Percentiles rank a stretch among this genome's conserved stretches.
phyloP scores from a whole-genome alignment of 2,113 vertebrate genomes.

The Phylloscopus trochiloides region DNA sequence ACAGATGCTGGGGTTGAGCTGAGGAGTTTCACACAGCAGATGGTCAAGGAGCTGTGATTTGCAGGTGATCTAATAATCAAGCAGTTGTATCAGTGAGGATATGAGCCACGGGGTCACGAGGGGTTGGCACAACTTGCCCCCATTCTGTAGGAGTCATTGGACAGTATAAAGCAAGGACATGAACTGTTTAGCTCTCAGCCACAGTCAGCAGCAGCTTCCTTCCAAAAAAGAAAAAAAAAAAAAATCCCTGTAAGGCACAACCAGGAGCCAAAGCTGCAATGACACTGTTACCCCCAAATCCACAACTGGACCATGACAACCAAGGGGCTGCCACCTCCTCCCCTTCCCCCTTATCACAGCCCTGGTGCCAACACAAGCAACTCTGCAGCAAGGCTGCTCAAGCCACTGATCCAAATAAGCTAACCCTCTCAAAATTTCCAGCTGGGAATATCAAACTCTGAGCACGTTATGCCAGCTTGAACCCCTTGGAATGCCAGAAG shows the following conservation, averaged over 20 bases:
- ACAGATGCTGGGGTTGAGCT: conserved; percentile 5
- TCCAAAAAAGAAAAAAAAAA: not conserved
- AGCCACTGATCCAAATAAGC: not conserved
- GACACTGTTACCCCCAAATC: fast-evolving
- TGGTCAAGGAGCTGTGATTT: conserved; percentile 46
- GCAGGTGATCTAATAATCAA: conserved; percentile 56
- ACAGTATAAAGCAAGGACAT: not conserved
- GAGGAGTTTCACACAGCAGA: conserved; percentile 15
- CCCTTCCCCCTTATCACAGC: not conserved
- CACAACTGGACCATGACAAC: fast-evolving
- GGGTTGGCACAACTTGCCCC: not conserved
- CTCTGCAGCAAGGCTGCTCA: not conserved
- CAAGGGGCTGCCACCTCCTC: not conserved
- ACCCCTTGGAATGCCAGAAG: not conserved
- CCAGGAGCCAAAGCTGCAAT: fast-evolving
- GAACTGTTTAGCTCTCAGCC: not conserved
- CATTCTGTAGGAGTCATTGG: not conserved
- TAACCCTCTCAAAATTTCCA: not conserved
- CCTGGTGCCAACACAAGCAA: not conserved
- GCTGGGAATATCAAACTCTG: not conserved
- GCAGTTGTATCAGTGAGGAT: not conserved
- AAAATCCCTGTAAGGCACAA: not conserved
- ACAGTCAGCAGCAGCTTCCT: not conserved
- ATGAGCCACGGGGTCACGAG: not conserved
- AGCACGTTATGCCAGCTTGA: not conserved